Conservation (phyloP, 2,113 vertebrate genomes). For the Ancistrus triradiatus region DNA sequence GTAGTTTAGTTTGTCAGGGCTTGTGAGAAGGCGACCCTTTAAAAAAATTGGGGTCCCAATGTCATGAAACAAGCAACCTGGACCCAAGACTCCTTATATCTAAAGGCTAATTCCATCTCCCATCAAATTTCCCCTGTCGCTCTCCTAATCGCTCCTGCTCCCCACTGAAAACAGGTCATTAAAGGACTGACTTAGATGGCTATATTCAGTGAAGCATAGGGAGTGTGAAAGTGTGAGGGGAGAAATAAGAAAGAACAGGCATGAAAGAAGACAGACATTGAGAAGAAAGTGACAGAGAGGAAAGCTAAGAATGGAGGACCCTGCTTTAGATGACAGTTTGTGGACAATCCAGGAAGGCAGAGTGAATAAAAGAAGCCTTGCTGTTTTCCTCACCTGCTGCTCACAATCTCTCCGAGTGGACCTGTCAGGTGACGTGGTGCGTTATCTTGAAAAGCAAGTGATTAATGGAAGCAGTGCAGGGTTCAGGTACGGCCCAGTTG, state of each 20-base stretch:
- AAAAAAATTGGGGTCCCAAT: constrained; percentile 4
- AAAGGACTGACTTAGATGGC: constrained; percentile 19
- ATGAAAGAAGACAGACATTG: background rate
- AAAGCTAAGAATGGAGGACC: background rate
- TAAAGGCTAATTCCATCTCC: constrained; percentile 31
- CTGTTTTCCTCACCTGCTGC: constrained; percentile 32
- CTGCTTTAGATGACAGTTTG: constrained; percentile 29
- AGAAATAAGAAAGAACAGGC: constrained; percentile 2
- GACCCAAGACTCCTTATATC: constrained; percentile 13
- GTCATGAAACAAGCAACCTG: constrained; percentile 20
- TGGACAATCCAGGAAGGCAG: constrained; percentile 19
- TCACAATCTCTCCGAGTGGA: constrained; percentile 46
- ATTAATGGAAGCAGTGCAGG: constrained; percentile 63
- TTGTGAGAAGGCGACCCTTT: constrained; percentile 4
- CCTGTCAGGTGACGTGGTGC: constrained; percentile 53
- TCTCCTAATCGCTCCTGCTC: constrained; percentile 31
- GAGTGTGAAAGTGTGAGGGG: background rate
- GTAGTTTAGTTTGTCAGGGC: no score
- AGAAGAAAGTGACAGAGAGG: background rate
- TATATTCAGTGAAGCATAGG: background rate
- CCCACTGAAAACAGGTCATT: constrained; percentile 31
- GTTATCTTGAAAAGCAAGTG: constrained; percentile 66
- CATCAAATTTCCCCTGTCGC: constrained; percentile 33
- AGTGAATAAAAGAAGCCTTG: constrained; percentile 11
- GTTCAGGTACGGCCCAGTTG: constrained; percentile 57